These are phyloP conservation scores for Jacana jacana DNA, from an alignment of 2,113 vertebrate genomes.

Conservation along the genomic window DNA sequence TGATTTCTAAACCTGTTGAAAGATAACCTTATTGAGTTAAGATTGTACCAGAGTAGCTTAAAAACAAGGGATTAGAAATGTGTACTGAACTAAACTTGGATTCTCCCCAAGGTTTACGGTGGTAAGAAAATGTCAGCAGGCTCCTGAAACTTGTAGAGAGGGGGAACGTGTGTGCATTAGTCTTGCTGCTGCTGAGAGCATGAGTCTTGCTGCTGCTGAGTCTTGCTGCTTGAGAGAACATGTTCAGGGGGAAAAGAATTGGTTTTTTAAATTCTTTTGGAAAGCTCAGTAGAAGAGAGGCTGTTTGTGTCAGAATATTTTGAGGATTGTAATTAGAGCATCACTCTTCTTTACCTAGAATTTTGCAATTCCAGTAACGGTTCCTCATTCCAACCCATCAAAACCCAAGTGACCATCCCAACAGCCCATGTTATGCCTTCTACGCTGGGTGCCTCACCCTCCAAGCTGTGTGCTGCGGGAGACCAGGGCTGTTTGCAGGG, in stretches of 20 bases:
- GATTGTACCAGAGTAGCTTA: neutral
- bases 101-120: neutral
- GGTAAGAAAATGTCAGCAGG: neutral
- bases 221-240: neutral
- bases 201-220: neutral
- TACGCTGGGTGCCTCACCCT: slow-evolving; percentile 82
- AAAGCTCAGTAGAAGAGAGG: neutral
- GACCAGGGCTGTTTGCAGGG: slow-evolving; percentile 56
- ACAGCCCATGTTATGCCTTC: slow-evolving; percentile 99
- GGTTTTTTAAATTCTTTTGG: neutral
- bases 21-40: neutral
- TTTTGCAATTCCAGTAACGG: slow-evolving; percentile 85
- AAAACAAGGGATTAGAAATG: neutral
- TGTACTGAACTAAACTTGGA: neutral
- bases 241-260: neutral
- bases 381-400: slow-evolving; percentile 92
- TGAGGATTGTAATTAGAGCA: neutral
- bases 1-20: slow-evolving; percentile 4
- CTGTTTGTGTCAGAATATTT: neutral
- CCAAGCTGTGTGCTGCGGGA: slow-evolving; percentile 72
- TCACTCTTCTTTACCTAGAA: slow-evolving; percentile 73
- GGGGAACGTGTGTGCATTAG: neutral
- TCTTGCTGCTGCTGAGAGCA: neutral
- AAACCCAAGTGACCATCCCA: slow-evolving; percentile 91
- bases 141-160: neutral